Percentiles rank a stretch among this genome's conserved stretches.
Conservation (phyloP, 2,888 invertebrate genomes). For the Brachyopa scutellaris region DNA sequence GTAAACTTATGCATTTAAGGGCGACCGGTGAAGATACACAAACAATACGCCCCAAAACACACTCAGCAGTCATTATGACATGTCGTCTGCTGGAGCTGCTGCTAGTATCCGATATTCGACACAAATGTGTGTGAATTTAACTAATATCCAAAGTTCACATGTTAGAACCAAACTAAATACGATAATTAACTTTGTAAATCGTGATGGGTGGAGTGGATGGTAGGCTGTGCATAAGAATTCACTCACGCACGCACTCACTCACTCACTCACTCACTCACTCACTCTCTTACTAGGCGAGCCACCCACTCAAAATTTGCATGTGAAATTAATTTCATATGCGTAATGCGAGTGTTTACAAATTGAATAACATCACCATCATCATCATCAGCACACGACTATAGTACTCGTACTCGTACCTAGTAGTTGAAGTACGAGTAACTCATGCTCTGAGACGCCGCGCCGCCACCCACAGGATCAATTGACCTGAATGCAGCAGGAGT, state of each 20-base stretch:
- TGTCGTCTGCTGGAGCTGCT: neutral
- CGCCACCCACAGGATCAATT: slow-evolving; percentile 37
- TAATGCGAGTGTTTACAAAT: slow-evolving; percentile 72
- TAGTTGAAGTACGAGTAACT: neutral
- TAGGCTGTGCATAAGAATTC: slow-evolving; percentile 5
- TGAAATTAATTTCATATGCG: slow-evolving; percentile 72
- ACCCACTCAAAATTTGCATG: slow-evolving; percentile 51
- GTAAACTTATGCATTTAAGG: slow-evolving; percentile 39
- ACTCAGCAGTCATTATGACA: too few relatives aligned
- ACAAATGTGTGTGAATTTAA: slow-evolving; percentile 72
- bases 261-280: slow-evolving; percentile 10
- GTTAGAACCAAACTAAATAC: slow-evolving; percentile 69
- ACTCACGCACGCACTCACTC: slow-evolving; percentile 13
- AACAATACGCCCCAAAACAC: slow-evolving; percentile 17
- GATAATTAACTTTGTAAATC: slow-evolving; percentile 71
- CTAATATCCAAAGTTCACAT: slow-evolving; percentile 71
- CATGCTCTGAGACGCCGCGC: neutral
- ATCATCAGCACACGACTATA: slow-evolving; percentile 9
- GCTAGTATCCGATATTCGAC: neutral
- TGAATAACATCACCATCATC: slow-evolving; percentile 71
- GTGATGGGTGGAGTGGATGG: slow-evolving; percentile 1
- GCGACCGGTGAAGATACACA: slow-evolving; percentile 6
- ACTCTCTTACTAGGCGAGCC: neutral
- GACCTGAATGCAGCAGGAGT: slow-evolving; percentile 35
- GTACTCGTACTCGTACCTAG: neutral